Evolutionary conservation across 2,888 invertebrate genomes (phyloP).

Genomic region (Heliconius cydno): DNA sequence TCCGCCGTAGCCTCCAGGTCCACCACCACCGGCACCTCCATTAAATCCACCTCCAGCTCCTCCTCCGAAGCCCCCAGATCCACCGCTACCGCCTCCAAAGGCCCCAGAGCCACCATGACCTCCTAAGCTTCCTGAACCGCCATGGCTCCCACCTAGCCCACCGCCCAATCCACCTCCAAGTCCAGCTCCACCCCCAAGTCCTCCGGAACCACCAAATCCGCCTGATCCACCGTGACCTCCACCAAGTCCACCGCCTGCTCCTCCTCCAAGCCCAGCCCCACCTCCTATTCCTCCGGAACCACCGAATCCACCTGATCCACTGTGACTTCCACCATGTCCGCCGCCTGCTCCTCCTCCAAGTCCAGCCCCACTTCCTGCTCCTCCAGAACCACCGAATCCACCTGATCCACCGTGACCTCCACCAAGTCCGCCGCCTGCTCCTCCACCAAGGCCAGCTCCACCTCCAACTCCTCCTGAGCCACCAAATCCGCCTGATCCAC

Average conservation of each 20-base stretch:
- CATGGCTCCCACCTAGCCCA: constrained; percentile 45
- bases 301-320: constrained; percentile 45
- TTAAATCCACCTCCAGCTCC: constrained; percentile 42
- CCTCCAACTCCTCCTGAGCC: constrained; percentile 32
- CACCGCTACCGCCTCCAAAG: constrained; percentile 46
- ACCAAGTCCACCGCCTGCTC: constrained; percentile 48
- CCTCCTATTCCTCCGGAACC: constrained; percentile 43
- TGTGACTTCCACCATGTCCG: constrained; percentile 47
- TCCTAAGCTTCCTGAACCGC: constrained; percentile 39
- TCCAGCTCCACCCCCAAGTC: constrained; percentile 46
- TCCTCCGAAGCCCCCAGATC: constrained; percentile 43
- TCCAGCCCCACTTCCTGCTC: constrained; percentile 31
- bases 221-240: constrained; percentile 47
- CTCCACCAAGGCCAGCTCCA: constrained; percentile 32
- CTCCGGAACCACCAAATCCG: constrained; percentile 46
- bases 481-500: constrained; percentile 30
- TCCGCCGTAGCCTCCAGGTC: constrained; percentile 54
- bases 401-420: constrained; percentile 30
- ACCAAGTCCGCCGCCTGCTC: constrained; percentile 31
- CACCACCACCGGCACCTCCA: constrained; percentile 24
- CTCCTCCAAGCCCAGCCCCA: constrained; percentile 47
- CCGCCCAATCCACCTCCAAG: constrained; percentile 47
- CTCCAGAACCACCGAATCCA: constrained; percentile 10
- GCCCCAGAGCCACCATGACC: constrained; percentile 47
- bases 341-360: constrained; percentile 45